These are phyloP conservation scores for Synergus gifuensis DNA, from an alignment of 2,888 invertebrate species.

Conservation along the genomic window DNA sequence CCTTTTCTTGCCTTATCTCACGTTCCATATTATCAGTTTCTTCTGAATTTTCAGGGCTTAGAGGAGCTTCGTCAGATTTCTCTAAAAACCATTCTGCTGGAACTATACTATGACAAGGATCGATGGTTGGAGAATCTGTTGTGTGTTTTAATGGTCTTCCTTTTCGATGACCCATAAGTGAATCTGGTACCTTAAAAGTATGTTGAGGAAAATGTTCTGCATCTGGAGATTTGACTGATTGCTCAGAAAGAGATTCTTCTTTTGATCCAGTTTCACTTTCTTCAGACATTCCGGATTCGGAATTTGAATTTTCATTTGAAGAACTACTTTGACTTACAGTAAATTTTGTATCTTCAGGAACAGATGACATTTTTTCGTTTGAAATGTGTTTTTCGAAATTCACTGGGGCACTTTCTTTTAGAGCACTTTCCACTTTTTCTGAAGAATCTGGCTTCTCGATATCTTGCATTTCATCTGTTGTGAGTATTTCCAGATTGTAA, in stretches of 20 bases:
- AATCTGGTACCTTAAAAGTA: slow-evolving; percentile 66
- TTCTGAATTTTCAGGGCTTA: not conserved
- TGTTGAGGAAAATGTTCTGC: not conserved
- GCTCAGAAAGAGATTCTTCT: not conserved
- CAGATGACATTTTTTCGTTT: not conserved
- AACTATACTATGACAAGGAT: slow-evolving; percentile 6
- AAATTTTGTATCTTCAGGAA: not conserved
- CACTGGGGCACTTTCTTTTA: not conserved
- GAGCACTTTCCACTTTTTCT: not conserved
- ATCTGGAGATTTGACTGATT: not conserved
- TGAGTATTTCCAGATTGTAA: not conserved
- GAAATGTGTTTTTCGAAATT: not conserved
- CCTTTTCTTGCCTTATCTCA: not conserved
- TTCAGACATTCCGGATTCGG: not conserved
- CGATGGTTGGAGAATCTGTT: slow-evolving; percentile 35
- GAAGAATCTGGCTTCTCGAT: not conserved
- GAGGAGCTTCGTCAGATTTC: not conserved
- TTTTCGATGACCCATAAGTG: slow-evolving; percentile 65
- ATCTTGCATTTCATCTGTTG: slow-evolving; percentile 3
- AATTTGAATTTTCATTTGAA: not conserved
- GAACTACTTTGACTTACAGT: not conserved
- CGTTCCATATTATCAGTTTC: not conserved
- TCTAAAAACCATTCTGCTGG: not conserved
- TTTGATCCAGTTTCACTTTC: not conserved
- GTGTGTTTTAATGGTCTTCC: slow-evolving; percentile 58